These are phyloP conservation scores for Rafetus swinhoei DNA, from an alignment of 2,113 vertebrate species.

Conservation along the genomic window DNA sequence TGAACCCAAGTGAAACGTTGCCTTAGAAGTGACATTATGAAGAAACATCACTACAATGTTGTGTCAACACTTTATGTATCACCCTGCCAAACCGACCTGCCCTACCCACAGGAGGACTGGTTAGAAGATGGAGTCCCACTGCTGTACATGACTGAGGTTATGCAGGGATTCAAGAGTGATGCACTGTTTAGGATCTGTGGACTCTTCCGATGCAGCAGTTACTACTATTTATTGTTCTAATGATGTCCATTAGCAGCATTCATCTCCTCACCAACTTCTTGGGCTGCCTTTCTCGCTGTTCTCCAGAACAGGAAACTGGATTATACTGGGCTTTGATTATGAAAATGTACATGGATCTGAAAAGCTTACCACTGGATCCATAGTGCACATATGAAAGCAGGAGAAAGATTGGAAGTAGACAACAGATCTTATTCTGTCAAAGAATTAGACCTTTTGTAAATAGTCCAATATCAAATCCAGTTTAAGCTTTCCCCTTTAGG, in stretches of 20 bases:
- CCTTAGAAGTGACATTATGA: neutral
- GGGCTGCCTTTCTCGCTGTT: neutral
- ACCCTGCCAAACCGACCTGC: neutral
- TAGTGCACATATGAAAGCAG: neutral
- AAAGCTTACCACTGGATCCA: fast-evolving
- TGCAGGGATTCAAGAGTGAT: neutral
- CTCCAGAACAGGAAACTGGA: neutral
- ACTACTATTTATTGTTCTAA: fast-evolving
- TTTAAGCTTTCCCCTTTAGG: neutral
- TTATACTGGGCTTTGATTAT: neutral
- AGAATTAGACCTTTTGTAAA: neutral
- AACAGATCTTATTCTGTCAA: neutral
- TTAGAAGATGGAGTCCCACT: neutral
- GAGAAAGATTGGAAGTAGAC: neutral
- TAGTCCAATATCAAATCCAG: neutral
- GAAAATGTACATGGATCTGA: neutral
- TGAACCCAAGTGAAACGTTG: neutral
- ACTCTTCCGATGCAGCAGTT: neutral
- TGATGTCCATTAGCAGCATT: fast-evolving
- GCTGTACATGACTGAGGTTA: neutral
- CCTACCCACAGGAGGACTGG: neutral
- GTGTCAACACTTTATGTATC: neutral
- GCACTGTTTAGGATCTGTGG: neutral
- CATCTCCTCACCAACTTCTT: neutral
- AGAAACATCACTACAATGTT: neutral